Evolutionary conservation across 2,797 vertebrate species (phyloP), one percentile per base, ranked within the genome.

Genomic region (Tragelaphus eurycerus): DNA sequence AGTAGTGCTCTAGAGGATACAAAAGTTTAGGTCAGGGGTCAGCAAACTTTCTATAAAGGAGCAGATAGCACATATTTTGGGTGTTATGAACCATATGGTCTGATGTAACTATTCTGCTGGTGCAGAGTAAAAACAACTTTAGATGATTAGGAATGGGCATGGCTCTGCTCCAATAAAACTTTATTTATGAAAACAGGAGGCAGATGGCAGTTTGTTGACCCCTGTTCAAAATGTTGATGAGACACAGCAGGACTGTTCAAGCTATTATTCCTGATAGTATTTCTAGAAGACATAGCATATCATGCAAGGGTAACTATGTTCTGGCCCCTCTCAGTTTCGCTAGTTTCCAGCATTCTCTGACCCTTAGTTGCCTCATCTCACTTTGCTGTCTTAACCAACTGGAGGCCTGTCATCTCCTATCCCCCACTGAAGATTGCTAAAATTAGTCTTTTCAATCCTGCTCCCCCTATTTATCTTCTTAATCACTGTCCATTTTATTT

Each of bases 151-250:
- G 62, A 87, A 60, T 21, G 31, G 16, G 27, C 34, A 6, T 96
- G 85, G 31, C 19, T 74, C 34, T 50, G 27, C 76, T 86, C 43
- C 96, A 97, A 38, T 59, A 89, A 91, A 97, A 95, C 62, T 92
- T 97, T 87, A 87, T 95, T 86, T 86, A 79, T 16, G 83, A 84
- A 89, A 92, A 76, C 21, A 62, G 46, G 50, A 81, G 55, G 14
- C 1, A 1, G 11, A 7, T 7, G 64, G 13, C 4, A n/a, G 55
- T 83, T 94, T 87, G 23, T 54, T 64, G 31, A 87, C 14, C 27
- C 7, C 12, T 52, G 13, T 60, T 67, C 46, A 64, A 86, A 50
- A 90, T 46, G 43, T 76, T 71, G 92, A 90, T 86, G 86, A 93
- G 34, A n/a, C 7, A 0, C 29, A 89, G 43, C 16, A 16, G 15